Evolutionary conservation across 2,113 vertebrate genomes (phyloP).

Genomic region (Ceuthmochares aereus): DNA sequence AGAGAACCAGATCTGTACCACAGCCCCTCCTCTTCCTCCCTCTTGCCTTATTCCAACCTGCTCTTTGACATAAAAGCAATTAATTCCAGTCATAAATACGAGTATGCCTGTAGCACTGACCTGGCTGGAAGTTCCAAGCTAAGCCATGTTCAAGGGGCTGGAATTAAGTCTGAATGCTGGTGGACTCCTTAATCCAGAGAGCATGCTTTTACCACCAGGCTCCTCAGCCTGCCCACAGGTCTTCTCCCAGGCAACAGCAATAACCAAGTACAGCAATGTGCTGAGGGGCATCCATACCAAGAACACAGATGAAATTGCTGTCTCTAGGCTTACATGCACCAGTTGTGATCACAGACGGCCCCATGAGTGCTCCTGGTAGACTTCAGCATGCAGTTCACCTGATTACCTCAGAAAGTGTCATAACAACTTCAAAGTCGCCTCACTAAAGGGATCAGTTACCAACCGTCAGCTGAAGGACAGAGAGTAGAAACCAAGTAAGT

Average conservation of each 20-base stretch:
- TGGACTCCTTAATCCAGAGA: not conserved
- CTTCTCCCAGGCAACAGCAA: not conserved
- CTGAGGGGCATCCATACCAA: not conserved
- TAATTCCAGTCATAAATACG: not conserved
- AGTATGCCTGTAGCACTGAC: not conserved
- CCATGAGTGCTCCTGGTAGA: not conserved
- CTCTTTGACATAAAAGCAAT: not conserved
- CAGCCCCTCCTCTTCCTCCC: not conserved
- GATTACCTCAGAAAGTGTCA: not conserved
- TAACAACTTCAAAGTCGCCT: not conserved
- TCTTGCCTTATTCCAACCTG: not conserved
- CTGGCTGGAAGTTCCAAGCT: not conserved
- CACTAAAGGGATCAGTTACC: not conserved
- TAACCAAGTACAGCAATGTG: not conserved
- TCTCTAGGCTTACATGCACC: not conserved
- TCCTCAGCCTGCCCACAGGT: not conserved
- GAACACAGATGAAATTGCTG: not conserved
- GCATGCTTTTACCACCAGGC: not conserved
- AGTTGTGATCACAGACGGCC: rapidly evolving
- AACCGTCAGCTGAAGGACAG: not conserved
- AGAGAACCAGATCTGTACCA: not conserved
- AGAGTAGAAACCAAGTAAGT: not conserved
- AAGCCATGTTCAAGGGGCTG: not conserved
- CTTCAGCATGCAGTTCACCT: not conserved
- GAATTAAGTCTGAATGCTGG: not conserved